These are phyloP conservation scores for Urophycis tenuis DNA, from an alignment of 2,797 vertebrate species.

Conservation along the genomic window DNA sequence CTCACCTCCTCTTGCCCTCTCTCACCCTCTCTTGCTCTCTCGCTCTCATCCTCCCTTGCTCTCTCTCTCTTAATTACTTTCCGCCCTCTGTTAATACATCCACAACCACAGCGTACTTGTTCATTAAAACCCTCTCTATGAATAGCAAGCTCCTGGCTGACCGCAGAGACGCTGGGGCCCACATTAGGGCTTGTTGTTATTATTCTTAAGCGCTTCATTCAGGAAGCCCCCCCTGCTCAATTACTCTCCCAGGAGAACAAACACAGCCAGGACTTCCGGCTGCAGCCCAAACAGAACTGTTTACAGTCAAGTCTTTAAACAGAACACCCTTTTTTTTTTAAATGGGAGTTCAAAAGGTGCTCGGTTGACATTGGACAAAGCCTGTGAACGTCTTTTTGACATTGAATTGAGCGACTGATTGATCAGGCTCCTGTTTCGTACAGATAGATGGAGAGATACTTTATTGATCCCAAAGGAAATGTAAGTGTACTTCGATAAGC, in stretches of 20 bases:
- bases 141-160: constrained; percentile 1
- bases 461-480: neutral
- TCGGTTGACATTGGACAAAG: neutral
- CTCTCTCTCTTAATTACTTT: neutral
- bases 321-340: neutral
- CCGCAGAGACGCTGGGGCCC: neutral
- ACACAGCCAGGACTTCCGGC: neutral
- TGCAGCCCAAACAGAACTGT: neutral
- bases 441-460: neutral
- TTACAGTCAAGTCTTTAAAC: neutral
- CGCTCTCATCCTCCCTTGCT: neutral
- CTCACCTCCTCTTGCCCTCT: neutral
- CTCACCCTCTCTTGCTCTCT: neutral
- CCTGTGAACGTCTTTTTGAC: neutral
- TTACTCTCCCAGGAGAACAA: constrained; percentile 16
- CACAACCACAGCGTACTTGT: neutral
- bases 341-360: neutral
- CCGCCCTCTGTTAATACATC: neutral
- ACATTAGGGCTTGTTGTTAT: constrained; percentile 2
- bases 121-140: neutral
- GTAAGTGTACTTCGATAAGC: neutral
- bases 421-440: neutral
- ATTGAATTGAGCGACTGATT: constrained; percentile 17
- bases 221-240: constrained; percentile 22
- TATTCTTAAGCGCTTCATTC: constrained; percentile 9